Conservation (phyloP, 2,888 invertebrate species). For the Diarsia mendica region DNA sequence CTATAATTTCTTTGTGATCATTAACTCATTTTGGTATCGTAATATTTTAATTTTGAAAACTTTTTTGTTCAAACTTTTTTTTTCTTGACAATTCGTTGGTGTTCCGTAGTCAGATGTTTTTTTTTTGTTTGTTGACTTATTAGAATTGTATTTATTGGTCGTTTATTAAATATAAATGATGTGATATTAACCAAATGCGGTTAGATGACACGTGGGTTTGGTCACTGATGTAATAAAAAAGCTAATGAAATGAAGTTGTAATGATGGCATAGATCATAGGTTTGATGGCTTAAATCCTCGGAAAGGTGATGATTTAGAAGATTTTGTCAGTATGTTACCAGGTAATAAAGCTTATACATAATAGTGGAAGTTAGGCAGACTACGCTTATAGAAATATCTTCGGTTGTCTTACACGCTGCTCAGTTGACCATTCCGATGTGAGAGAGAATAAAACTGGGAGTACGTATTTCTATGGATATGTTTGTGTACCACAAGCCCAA, state of each 20-base stretch:
- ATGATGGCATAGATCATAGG: too few species aligned
- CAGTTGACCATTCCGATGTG: too few species aligned
- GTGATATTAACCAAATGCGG: not conserved
- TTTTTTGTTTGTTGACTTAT: constrained; percentile 19
- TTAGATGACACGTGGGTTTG: not conserved
- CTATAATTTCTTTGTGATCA: constrained; percentile 64
- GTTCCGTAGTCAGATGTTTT: constrained; percentile 20
- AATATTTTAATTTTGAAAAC: constrained; percentile 64
- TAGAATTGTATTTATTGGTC: constrained; percentile 3
- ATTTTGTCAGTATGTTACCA: too few species aligned
- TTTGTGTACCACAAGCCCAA: too few species aligned
- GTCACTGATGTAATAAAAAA: not conserved
- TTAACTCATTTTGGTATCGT: constrained; percentile 55
- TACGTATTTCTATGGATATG: too few species aligned
- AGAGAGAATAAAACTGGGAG: too few species aligned
- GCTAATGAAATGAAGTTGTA: not conserved
- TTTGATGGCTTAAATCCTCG: too few species aligned
- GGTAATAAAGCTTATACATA: too few species aligned
- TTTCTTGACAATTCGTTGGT: constrained; percentile 36
- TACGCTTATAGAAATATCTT: too few species aligned
- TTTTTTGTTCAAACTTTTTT: constrained; percentile 45
- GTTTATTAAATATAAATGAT: not conserved
- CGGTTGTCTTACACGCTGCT: too few species aligned
- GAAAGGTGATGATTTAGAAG: too few species aligned
- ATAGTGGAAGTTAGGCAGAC: too few species aligned